phyloP scores from a whole-genome alignment of 2,113 vertebrate species.

The Alouatta palliata region DNA sequence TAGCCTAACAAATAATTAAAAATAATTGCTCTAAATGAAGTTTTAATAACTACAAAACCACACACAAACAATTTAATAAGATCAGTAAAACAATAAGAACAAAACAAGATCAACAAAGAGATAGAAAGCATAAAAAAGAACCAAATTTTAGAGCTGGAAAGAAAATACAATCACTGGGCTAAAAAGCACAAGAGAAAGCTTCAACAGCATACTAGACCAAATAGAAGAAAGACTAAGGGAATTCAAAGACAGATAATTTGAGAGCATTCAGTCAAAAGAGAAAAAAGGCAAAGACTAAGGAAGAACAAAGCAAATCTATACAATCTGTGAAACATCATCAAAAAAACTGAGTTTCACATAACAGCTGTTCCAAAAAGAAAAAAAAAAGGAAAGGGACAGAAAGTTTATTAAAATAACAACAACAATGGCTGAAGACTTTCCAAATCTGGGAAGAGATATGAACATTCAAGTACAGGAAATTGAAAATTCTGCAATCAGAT shows the following conservation, averaged over 20 bases:
- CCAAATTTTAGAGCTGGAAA: neutral
- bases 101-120: neutral
- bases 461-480: neutral
- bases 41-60: neutral
- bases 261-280: neutral
- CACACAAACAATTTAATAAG: neutral
- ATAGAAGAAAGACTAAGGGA: neutral
- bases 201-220: neutral
- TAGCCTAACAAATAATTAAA: neutral
- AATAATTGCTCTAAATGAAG: neutral
- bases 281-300: neutral
- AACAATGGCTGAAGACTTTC: neutral
- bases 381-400: neutral
- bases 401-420: neutral
- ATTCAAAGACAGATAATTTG: neutral
- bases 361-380: neutral
- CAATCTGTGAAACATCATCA: neutral
- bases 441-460: neutral
- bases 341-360: neutral
- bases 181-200: neutral
- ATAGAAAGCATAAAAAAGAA: neutral
- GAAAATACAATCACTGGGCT: neutral
- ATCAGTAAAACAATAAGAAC: neutral
- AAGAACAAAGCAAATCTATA: neutral
- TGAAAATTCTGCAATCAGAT: neutral